phyloP scores from a whole-genome alignment of 2,888 invertebrate genomes.

The Dicroscelio sp. region DNA sequence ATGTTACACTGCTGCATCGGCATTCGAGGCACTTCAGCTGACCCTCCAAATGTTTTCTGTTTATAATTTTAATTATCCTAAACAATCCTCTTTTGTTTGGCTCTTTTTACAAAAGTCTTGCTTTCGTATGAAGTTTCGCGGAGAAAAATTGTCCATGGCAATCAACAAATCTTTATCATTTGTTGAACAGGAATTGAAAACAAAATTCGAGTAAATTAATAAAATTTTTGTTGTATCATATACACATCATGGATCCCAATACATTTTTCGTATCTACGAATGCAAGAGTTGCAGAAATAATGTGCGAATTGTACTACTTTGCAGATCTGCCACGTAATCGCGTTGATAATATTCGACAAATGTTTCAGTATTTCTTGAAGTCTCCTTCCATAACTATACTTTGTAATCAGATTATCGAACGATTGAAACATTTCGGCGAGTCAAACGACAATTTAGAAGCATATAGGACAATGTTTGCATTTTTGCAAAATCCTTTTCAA shows the following conservation, averaged over 20 bases:
- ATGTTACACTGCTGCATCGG: not conserved
- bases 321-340: too few species aligned
- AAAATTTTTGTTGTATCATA: not conserved
- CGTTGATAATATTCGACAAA: too few species aligned
- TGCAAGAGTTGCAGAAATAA: too few species aligned
- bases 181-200: constrained; percentile 18
- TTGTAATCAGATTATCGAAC: too few species aligned
- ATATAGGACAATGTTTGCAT: too few species aligned
- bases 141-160: constrained; percentile 3
- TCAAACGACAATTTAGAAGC: too few species aligned
- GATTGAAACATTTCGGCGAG: too few species aligned
- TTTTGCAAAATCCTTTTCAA: too few species aligned
- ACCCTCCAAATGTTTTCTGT: constrained; percentile 2
- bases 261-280: not conserved
- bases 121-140: constrained; percentile 17
- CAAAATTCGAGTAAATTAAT: not conserved
- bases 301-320: too few species aligned
- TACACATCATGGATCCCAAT: constrained; percentile 20
- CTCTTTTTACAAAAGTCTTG: constrained; percentile 29
- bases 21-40: constrained; percentile 17
- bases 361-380: too few species aligned
- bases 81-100: constrained; percentile 14
- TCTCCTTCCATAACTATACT: too few species aligned
- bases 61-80: constrained; percentile 29
- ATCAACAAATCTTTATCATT: constrained; percentile 27